Evolutionary conservation across 2,888 invertebrate genomes (phyloP), one percentile per base, ranked within the genome.

Genomic region (Pseudanteris insignis): DNA sequence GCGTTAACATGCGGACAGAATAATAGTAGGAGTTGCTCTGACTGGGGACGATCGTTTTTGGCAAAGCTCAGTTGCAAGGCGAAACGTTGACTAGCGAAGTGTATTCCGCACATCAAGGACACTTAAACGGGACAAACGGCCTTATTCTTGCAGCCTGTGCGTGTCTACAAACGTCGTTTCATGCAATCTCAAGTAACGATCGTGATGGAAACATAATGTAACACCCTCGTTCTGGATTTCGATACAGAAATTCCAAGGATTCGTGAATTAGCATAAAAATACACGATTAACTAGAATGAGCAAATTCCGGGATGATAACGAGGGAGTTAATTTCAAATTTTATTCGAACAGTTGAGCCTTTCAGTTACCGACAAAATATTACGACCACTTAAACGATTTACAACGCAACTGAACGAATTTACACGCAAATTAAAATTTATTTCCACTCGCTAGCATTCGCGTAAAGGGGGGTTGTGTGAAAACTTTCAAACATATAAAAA

Each of bases 101-200:
- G 28, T 44, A 38, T 32, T 38, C 54, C 28, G 48, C 37, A 36
- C 55, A 50, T 55, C 33, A 50, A 51, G 61, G 61, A 55, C 55
- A 46, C 41, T 55, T 46, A 55, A 61, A 55, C 44, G 55, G 41
- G 46, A 61, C 55, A 44, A 61, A 38, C 37, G 44, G 46, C 55
- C 55, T 61, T 55, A 50, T 55, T 50, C 61, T 51, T 47, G 41
- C 36, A 46, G 48, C 25, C 61, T 37, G 15, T 61, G 61, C 61
- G 55, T 55, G 61, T 40, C 41, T 50, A 41, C 50, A 37, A 51
- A 29, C 55, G 55, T 51, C 57, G 51, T 43, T 62, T 57, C 50
- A 51, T 32, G 33, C 47, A 62, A 57, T 62, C 62, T 62, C 62
- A 57, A 55, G 62, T 41, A 57, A 62, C 51, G 51, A 62, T 62